Evolutionary conservation across 2,797 vertebrate species (phyloP), one percentile per base, ranked within the genome.

Genomic region (Protosalanx chinensis): DNA sequence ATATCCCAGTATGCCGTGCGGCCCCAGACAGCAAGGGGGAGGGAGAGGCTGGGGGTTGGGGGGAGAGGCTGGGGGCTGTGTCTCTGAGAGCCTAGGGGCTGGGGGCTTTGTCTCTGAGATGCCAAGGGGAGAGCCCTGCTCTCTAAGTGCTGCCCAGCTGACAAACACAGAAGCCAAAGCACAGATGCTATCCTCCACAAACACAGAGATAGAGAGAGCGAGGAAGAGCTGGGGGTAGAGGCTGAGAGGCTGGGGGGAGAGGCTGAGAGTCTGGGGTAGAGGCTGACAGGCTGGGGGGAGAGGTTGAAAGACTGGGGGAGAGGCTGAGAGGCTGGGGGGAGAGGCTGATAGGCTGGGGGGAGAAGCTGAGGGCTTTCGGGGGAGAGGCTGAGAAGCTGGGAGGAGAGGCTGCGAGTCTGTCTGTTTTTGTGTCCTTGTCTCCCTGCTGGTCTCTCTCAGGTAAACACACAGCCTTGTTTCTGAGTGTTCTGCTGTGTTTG

Each of bases 111-210:
- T 81, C 73, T 88, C 59, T 16, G 63, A 67, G 73, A 72, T 76
- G 64, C 76, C 3, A 61, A 76, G 72, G 78, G 72, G 81, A 87
- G 85, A 88, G 87, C 84, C 87, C 85, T 77, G 72, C 76, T 72
- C 77, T 73, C 66, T 84, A 84, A 87, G 88, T 88, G 88, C 82
- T 74, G 73, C 58, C 10, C 83, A 69, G 84, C 85, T 72, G 71
- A 81, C 77, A 76, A 67, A 73, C 61, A 59, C 75, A 35, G 62
- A 76, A 76, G 74, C 75, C 76, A 80, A 79, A 80, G 78, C 81
- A 60, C 53, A 5, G 71, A 85, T 89, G 71, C 59, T 75, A 20
- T 81, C 46, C 46, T 10, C 13, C 82, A 68, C 67, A 72, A 81
- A 85, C 87, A 86, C 80, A 77, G 80, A 77, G 81, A 53, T 70